Evolutionary conservation across 1,140 invertebrate genomes (phyloP).

Genomic region (Piezodorus guildinii): DNA sequence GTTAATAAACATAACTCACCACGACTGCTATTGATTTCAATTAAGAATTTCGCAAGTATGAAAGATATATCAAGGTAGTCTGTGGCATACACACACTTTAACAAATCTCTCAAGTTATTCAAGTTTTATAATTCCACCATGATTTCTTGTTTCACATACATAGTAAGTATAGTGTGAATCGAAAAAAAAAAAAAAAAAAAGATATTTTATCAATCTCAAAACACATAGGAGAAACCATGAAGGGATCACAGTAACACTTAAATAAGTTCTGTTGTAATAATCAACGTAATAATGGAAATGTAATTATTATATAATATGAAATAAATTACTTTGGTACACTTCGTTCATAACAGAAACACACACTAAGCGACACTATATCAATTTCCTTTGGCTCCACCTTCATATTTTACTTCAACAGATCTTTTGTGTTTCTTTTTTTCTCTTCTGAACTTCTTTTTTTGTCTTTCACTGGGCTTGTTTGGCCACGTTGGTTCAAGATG

Average conservation of each 20-base stretch:
- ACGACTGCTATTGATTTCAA: neutral
- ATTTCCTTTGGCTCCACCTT: neutral
- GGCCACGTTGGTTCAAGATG: no score
- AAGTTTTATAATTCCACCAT: neutral
- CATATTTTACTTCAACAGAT: neutral
- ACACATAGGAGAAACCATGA: neutral
- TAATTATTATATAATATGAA: neutral
- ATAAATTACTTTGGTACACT: constrained; percentile 15
- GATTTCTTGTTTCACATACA: neutral
- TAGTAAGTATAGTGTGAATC: no score
- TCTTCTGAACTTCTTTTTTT: neutral
- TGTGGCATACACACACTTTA: neutral
- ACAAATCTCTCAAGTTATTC: neutral
- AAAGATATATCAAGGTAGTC: neutral
- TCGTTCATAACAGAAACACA: constrained; percentile 5
- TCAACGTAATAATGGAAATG: neutral
- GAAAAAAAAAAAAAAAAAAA: neutral
- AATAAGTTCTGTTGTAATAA: neutral
- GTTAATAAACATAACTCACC: neutral
- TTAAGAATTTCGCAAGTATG: neutral
- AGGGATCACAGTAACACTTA: constrained; percentile 1
- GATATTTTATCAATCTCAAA: neutral
- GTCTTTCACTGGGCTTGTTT: neutral
- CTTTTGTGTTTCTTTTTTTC: constrained; percentile 1
- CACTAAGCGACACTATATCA: constrained; percentile 6